phyloP scores from a whole-genome alignment of 2,888 invertebrate species.

The Ceraclea dissimilis region DNA sequence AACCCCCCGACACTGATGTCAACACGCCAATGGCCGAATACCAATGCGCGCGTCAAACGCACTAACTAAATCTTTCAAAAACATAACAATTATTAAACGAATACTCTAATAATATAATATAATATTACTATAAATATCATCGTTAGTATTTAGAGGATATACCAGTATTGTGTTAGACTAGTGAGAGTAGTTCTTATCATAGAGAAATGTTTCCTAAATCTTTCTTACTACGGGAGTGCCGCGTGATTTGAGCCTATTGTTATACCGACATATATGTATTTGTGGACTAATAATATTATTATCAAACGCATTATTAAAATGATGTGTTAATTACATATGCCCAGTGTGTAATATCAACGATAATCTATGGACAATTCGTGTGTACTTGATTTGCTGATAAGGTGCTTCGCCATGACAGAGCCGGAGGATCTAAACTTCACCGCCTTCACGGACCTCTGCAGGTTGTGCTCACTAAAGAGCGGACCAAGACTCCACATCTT shows the following conservation, averaged over 20 bases:
- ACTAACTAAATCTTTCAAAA: slow-evolving; percentile 6
- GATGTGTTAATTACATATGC: not conserved
- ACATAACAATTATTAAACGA: not conserved
- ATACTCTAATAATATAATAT: too few relatives aligned
- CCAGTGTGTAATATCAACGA: slow-evolving; percentile 1
- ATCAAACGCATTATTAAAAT: not conserved
- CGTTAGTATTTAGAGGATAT: too few relatives aligned
- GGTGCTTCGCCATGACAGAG: slow-evolving; percentile 55
- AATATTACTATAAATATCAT: too few relatives aligned
- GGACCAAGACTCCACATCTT: slow-evolving; percentile 63
- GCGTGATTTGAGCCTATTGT: slow-evolving; percentile 26
- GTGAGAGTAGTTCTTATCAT: not conserved
- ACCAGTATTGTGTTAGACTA: too few relatives aligned
- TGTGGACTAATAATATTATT: too few relatives aligned
- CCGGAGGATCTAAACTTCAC: slow-evolving; percentile 62
- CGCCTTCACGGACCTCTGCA: slow-evolving; percentile 61
- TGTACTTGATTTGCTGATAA: slow-evolving; percentile 52
- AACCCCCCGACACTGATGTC: slow-evolving; percentile 16
- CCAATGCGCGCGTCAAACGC: slow-evolving; percentile 17
- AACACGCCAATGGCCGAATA: slow-evolving; percentile 22
- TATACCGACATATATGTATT: not conserved
- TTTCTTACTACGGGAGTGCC: slow-evolving; percentile 31
- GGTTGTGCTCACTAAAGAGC: slow-evolving; percentile 62
- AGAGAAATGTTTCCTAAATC: not conserved
- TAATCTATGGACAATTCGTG: slow-evolving; percentile 51